Conservation (phyloP, 2,797 vertebrate species). For the Peromyscus eremicus region DNA sequence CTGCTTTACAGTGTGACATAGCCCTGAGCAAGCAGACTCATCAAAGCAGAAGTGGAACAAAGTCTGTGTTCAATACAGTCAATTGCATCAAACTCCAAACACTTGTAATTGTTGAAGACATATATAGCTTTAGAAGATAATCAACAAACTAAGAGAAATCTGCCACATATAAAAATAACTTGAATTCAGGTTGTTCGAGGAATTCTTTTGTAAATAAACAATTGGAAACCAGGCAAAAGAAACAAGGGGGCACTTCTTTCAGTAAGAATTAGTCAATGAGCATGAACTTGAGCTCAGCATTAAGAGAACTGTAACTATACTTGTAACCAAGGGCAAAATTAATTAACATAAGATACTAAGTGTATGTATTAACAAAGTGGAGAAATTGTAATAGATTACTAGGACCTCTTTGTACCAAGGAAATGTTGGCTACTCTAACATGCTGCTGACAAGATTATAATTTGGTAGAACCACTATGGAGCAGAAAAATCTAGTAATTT, state of each 20-base stretch:
- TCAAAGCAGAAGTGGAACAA: not conserved
- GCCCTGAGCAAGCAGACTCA: not conserved
- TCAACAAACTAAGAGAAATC: not conserved
- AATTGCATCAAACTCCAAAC: not conserved
- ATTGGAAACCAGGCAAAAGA: not conserved
- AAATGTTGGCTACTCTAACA: not conserved
- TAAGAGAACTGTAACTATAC: not conserved
- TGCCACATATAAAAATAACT: not conserved
- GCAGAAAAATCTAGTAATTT: not conserved
- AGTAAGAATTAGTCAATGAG: not conserved
- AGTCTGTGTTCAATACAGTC: not conserved
- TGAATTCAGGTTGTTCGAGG: not conserved
- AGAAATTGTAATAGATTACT: not conserved
- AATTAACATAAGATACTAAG: not conserved
- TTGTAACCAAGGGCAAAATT: not conserved
- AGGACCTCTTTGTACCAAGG: accelerated
- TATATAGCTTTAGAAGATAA: not conserved
- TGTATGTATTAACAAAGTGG: not conserved
- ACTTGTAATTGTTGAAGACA: not conserved
- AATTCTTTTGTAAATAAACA: not conserved
- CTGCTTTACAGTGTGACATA: too few relatives aligned
- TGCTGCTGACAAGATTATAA: not conserved
- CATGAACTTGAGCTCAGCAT: not conserved
- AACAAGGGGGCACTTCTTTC: not conserved
- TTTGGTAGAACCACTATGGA: not conserved